Evolutionary conservation across 2,113 vertebrate species (phyloP), one percentile per base, ranked within the genome.

Genomic region (Tringa solitaria): DNA sequence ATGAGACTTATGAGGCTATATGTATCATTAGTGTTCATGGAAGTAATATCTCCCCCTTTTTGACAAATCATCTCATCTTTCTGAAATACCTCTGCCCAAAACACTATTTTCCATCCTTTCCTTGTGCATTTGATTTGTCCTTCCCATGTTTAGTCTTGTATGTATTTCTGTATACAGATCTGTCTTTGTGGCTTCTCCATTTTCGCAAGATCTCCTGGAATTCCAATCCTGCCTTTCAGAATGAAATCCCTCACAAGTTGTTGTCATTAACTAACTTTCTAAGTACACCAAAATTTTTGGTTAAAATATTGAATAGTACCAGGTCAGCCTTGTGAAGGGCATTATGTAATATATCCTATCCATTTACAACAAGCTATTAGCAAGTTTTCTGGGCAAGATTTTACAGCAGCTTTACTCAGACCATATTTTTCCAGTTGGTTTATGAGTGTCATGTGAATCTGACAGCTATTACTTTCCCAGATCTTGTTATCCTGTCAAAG

Each of bases 401-500:
- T 86, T 94, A 86, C 53, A 84, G 64, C 51, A 81, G 64, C 32
- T 92, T 85, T 85, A 32, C 32, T 88, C 75, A 63, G 67, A 83
- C 46, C 20, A 5, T 93, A 95, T 96, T 93, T 96, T 90, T 54
- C 30, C n/a, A 16, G 24, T 46, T 90, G 28, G 45, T 90, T 95
- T 94, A 93, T 76, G 79, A 88, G 67, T 90, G 85, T 90, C 68
- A 81, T 77, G 56, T 68, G 56, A 78, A 77, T 89, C 76, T 95
- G 91, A 89, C 86, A 94, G 70, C 84, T 94, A 91, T 89, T 91
- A 78, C 63, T 84, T 92, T 89, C 64, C 56, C 39, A 84, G 68
- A 84, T 94, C 86, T 87, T 94, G 72, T 95, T 95, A 97, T 68
- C 51, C 73, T 91, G 73, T 87, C 73, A 95, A 78, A 87, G 35